These are phyloP conservation scores for Protaetia brevitarsis DNA, from an alignment of 1,140 invertebrate genomes.

Conservation along the genomic window DNA sequence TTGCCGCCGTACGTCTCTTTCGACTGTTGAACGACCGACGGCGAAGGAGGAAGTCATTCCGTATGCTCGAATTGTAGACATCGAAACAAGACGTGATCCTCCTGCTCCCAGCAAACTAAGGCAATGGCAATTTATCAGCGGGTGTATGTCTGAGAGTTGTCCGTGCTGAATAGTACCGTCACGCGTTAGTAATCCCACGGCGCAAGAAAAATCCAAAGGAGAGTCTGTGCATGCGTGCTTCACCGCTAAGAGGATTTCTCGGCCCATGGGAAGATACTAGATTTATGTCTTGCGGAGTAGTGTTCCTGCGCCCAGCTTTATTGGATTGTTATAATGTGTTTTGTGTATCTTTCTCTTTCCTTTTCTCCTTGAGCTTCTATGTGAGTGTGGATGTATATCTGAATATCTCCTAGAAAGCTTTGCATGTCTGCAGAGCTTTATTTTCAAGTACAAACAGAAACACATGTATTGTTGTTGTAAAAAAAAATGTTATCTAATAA, in stretches of 20 bases:
- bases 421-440: too few relatives aligned
- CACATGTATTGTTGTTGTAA: too few relatives aligned
- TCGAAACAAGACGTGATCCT: constrained; percentile 10
- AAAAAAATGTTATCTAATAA: too few relatives aligned
- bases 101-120: not conserved
- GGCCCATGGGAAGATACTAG: constrained; percentile 10
- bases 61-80: constrained; percentile 15
- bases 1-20: not conserved
- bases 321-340: constrained; percentile 16
- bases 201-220: constrained; percentile 4
- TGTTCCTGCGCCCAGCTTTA: not conserved
- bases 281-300: constrained; percentile 10
- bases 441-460: too few relatives aligned
- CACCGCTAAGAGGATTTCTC: not conserved
- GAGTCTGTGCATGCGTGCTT: not conserved
- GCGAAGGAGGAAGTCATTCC: not conserved
- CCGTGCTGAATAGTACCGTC: constrained; percentile 12
- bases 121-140: constrained; percentile 13
- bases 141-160: constrained; percentile 4
- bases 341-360: too few relatives aligned
- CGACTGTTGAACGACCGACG: not conserved
- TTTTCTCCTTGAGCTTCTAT: not conserved
- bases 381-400: too few relatives aligned
- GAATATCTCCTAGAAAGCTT: too few relatives aligned
- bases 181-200: constrained; percentile 14